Conservation (phyloP, 2,113 vertebrate genomes). For the Uropsilus gracilis region DNA sequence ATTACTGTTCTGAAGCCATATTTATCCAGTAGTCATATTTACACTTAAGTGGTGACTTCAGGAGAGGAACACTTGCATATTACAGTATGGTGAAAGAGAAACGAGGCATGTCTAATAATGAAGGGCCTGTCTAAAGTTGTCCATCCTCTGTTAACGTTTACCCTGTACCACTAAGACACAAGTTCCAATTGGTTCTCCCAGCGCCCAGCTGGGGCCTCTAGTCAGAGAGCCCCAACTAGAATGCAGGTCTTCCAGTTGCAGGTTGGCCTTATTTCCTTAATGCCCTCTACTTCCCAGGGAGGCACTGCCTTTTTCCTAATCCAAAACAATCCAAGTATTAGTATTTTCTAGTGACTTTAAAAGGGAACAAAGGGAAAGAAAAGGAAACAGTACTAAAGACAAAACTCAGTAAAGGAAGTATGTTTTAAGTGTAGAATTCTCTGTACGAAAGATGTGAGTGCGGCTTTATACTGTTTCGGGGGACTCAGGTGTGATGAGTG, state of each 20-base stretch:
- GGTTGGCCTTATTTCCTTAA: not conserved
- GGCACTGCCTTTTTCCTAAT: not conserved
- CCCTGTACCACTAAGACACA: too few species aligned
- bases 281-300: not conserved
- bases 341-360: constrained; percentile 17
- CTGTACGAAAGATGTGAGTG: not conserved
- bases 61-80: not conserved
- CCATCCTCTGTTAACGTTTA: not conserved
- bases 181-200: accelerated
- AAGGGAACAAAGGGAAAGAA: not conserved
- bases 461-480: not conserved
- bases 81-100: not conserved
- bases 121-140: not conserved
- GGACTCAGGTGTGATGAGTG: not conserved
- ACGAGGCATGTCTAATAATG: not conserved
- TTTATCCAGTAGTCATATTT: not conserved
- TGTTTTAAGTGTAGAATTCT: not conserved
- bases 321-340: not conserved
- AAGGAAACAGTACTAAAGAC: not conserved
- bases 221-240: not conserved
- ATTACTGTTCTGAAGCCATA: not conserved
- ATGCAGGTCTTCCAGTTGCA: not conserved
- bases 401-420: not conserved
- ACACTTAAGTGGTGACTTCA: not conserved
- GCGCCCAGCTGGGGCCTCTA: not conserved